Conservation (phyloP, 2,113 vertebrate genomes). For the Panthera uncia region DNA sequence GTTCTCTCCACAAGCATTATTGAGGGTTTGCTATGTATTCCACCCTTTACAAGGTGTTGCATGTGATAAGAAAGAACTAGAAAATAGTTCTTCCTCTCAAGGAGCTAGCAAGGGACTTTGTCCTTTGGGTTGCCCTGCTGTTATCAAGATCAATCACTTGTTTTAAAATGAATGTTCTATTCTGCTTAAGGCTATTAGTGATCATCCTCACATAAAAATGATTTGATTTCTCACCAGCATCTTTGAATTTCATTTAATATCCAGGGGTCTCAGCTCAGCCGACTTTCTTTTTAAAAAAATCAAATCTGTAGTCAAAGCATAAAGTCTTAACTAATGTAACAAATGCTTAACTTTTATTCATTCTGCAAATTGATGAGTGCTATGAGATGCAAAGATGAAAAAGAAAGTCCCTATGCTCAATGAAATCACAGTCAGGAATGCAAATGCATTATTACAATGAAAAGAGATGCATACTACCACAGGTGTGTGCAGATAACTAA, state of each 20-base stretch:
- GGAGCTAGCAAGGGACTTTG: neutral
- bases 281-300: neutral
- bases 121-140: constrained; percentile 25
- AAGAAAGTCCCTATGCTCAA: neutral
- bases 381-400: neutral
- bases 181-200: constrained; percentile 39
- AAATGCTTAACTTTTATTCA: constrained; percentile 14
- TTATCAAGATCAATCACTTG: constrained; percentile 35
- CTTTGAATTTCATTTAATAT: constrained; percentile 48
- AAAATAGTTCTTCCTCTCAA: neutral
- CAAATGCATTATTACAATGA: neutral
- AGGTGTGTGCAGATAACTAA: neutral
- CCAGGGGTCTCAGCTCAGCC: neutral
- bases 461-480: neutral
- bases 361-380: neutral
- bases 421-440: neutral
- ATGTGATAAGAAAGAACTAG: constrained; percentile 5
- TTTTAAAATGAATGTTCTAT: constrained; percentile 48
- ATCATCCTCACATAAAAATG: constrained; percentile 42
- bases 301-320: constrained; percentile 5
- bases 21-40: neutral
- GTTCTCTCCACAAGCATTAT: neutral
- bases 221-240: constrained; percentile 36
- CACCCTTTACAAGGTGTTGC: neutral
- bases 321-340: neutral